A percentile compares a stretch with the other conserved stretches of the same genome.
Evolutionary conservation across 30 jellyfish, hydroid and myxozoan species (phyloP).

Genomic region (Cassiopea xamachana): DNA sequence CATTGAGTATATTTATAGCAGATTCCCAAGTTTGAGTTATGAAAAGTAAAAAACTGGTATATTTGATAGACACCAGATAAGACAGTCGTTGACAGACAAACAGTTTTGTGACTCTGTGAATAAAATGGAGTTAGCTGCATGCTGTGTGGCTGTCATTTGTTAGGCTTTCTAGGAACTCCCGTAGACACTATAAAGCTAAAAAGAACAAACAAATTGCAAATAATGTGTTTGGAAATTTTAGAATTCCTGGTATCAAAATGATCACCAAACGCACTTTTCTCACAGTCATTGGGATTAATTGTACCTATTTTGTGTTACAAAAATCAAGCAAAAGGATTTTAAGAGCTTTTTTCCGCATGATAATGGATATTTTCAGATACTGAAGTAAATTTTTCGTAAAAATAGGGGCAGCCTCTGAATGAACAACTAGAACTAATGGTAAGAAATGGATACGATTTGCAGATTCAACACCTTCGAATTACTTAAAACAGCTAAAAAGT

Average conservation of each 20-base stretch:
- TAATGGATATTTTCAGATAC: neutral
- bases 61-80: neutral
- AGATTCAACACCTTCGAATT: neutral
- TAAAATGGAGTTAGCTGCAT: neutral
- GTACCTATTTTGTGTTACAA: neutral
- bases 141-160: neutral
- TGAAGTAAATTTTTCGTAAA: neutral
- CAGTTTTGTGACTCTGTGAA: neutral
- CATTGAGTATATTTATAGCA: constrained; percentile 8
- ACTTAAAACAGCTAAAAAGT: neutral
- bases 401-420: neutral
- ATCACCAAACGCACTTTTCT: constrained; percentile 10
- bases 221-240: neutral
- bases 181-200: constrained; percentile 20
- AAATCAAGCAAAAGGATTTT: neutral
- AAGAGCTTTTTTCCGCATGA: neutral
- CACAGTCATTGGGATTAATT: constrained; percentile 3
- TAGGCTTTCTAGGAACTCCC: neutral
- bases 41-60: constrained; percentile 13
- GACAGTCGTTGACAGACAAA: neutral
- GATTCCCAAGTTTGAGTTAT: constrained; percentile 16
- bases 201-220: constrained; percentile 9
- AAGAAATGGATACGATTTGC: neutral
- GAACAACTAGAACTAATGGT: neutral
- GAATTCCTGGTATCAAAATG: constrained; percentile 15